Base-by-base conservation (phyloP, 2,113 vertebrate genomes). In the Poeciliopsis turrubarensis region DNA sequence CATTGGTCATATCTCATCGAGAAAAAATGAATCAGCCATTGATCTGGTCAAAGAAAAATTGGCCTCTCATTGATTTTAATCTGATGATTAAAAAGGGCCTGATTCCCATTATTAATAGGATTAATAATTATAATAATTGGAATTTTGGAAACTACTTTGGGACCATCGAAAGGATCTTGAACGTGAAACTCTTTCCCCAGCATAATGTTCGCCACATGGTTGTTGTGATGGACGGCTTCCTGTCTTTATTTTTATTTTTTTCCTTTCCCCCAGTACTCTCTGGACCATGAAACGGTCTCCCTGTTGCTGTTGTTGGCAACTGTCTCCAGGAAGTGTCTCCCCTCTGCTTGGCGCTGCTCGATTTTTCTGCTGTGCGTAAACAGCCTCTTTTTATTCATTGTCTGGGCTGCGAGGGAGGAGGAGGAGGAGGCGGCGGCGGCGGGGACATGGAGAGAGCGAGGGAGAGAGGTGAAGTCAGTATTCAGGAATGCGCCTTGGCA, bases 311-410 rank as follows among this genome's bases (percentile, higher is more conserved):
- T 95, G 93, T 92, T 94, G 92, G 92, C 93, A 90, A 94, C 94
- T 2, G 90, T 95, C 86, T 93, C 94, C 93, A 95, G 94, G 94
- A 95, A 94, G 94, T 93, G 94, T 94, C 89, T 92, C 93, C 94
- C 92, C 79, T 89, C 87, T 84, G 81, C 86, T 87, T 74, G 9
- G 68, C 68, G 19, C 83, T 70, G 79, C 81, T 77, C 32, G 8
- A 65, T 69, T 80, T 67, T 79, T 75, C 84, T 80, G 79, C 86
- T 70, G 89, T 62, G 67, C 51, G 86, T 93, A 92, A 95, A 95
- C 92, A 95, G 88, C 87, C 88, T 85, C 87, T 92, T 94, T 37
- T 91, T 94, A 92, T 94, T 94, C 90, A 89, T 92, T 89, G 87
- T 92, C 86, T 92, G 87, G 84, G 57, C 47, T 61, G 0, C 32